Evolutionary conservation across 2,797 vertebrate genomes (phyloP), one percentile per base, ranked within the genome.

Genomic region (Crenuchus spilurus): DNA sequence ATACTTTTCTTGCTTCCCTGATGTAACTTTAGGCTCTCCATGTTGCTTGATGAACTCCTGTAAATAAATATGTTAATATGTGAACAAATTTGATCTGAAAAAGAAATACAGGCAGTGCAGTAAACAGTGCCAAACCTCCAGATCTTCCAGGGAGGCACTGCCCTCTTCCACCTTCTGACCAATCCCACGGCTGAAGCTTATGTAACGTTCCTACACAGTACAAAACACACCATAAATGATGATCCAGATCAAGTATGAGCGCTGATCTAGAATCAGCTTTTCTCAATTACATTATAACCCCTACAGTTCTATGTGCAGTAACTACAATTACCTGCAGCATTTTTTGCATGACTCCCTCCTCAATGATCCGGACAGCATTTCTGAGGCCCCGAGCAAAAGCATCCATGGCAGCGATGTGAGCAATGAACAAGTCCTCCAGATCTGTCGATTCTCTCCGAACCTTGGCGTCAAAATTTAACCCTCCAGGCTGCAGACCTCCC

Each of bases 391-490:
- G 82, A n/a, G 88, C 87, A 0, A 91, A 92, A 33, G 88, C 67
- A 11, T 91, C 89, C 89, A 90, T 90, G 72, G 88, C 88, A 37
- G 84, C 84, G 5, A 91, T 85, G 82, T 90, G 90, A 74, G 87
- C 86, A 8, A 91, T 87, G 64, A 92, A 90, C 74, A 91, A 81
- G 83, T 91, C 89, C 57, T 90, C 88, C 70, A 83, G 82, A 75
- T 91, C 88, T 4, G 88, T 87, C 31, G 89, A 91, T 80, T 91
- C 91, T 64, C 87, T 81, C 54, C 85, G 87, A 26, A 87, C 86
- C 77, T 91, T 92, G 2, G 89, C 88, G 6, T 91, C 89, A 64
- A 91, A 90, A 80, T 91, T 92, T 76, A 91, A 83, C 6, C 90
- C 90, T 72, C 87, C 88, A 0, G 88, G 87, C 84, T 89, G 90